phyloP scores from a whole-genome alignment of 2,113 vertebrate genomes.

The Micromys minutus region DNA sequence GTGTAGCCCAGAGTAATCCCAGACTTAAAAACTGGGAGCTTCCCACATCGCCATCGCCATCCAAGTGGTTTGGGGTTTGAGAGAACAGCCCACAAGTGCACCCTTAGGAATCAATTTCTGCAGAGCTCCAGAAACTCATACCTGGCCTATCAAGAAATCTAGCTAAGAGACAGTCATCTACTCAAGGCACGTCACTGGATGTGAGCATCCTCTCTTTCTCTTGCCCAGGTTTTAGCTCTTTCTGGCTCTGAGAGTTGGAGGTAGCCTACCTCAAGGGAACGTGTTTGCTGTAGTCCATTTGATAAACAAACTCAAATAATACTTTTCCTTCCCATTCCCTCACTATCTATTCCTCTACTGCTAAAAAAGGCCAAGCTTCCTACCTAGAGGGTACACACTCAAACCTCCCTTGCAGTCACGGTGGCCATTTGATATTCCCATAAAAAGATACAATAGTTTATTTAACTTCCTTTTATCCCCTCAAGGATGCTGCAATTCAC shows the following conservation, averaged over 20 bases:
- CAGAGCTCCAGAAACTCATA: neutral
- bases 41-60: neutral
- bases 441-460: neutral
- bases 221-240: neutral
- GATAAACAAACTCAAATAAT: slow-evolving; percentile 14
- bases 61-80: neutral
- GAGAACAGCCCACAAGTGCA: neutral
- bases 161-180: neutral
- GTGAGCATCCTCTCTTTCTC: neutral
- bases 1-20: neutral
- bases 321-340: neutral
- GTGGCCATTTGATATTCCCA: neutral
- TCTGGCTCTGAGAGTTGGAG: neutral
- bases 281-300: neutral
- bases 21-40: neutral
- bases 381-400: neutral
- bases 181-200: neutral
- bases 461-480: neutral
- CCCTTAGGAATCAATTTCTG: neutral
- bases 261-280: neutral
- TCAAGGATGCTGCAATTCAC: neutral
- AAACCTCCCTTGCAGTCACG: neutral
- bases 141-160: neutral
- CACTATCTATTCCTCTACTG: neutral
- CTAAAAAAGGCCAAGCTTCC: neutral